Base-by-base conservation (phyloP, 1,140 invertebrate species). In the Muscidifurax raptorellus region DNA sequence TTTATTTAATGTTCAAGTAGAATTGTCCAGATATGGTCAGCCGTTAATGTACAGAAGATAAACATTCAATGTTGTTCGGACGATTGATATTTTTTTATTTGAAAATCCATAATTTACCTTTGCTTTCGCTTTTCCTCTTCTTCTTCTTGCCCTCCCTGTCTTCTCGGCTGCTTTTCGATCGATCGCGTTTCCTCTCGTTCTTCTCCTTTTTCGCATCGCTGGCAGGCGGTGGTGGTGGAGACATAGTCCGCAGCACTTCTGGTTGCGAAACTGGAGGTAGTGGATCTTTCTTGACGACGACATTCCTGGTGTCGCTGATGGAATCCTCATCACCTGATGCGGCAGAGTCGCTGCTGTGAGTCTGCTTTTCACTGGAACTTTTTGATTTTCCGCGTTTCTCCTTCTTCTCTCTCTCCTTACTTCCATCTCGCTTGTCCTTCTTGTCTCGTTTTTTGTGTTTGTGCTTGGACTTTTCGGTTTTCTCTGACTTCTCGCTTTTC, bases 71-170 rank as follows among this genome's bases (percentile, higher is more conserved):
- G 15, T 22, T 59, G 3, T 18, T 52, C 15, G 25, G 28, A 4
- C 25, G 30, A 69, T 28, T 25, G 7, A 69, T 12, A 13, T 25
- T 27, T n/a, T 28, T 69, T 30, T 28, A 69, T 69, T 30, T 64
- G 6, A 74, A 74, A 7, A 40, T 5, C 6, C 22, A n/a, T 30
- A 36, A 74, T 82, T 82, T 95, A 87, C 89, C 95, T 94, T 85
- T 95, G 89, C 85, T 93, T 89, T 90, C 94, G 90, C 85, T 95
- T 92, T 86, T 94, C 92, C 89, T 95, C 94, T 93, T 95, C 83
- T 84, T 90, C 79, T 88, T 92, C 84, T 92, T 89, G 86, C 75
- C 90, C 77, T 92, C 89, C 2, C 85, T 86, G 0, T 92, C 91
- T 22, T 92, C 90, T 30, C 85, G 89, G 79, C 80, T 88, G 0